A percentile compares a stretch with the other conserved stretches of the same genome.
Evolutionary conservation across 2,113 vertebrate genomes (phyloP).

Genomic region (Alexandromys fortis): DNA sequence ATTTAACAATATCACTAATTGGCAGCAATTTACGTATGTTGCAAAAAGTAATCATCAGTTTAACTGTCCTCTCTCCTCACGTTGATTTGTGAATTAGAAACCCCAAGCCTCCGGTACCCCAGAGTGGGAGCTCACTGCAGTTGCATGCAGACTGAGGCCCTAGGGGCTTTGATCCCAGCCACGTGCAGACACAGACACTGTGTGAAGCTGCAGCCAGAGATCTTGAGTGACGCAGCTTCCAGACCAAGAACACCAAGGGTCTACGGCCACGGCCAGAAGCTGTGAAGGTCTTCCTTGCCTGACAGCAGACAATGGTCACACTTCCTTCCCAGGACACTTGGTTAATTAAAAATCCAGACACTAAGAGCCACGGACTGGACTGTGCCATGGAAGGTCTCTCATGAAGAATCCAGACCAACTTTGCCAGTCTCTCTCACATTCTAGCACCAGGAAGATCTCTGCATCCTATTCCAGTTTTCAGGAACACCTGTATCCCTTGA

Average conservation of each 20-base stretch:
- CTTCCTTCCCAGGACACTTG: not conserved
- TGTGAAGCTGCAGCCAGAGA: not conserved
- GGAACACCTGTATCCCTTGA: not conserved
- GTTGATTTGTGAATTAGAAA: not conserved
- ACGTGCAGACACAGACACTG: not conserved
- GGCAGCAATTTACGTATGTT: not conserved
- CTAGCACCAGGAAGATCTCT: not conserved
- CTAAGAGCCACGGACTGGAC: not conserved
- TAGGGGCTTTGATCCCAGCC: not conserved
- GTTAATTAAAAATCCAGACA: not conserved
- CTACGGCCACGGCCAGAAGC: not conserved
- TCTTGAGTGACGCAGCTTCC: accelerated
- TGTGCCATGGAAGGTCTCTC: not conserved
- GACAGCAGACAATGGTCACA: too few relatives aligned
- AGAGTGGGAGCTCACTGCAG: not conserved
- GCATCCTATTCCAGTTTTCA: not conserved
- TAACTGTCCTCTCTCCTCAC: not conserved
- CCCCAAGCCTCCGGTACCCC: not conserved
- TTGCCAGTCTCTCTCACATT: not conserved
- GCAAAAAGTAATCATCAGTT: not conserved
- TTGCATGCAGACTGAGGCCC: not conserved
- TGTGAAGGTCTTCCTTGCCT: not conserved
- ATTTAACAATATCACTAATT: not conserved
- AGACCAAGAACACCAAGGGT: not conserved
- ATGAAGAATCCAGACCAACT: not conserved